Base-by-base conservation (phyloP, 2,888 invertebrate species). In the Cephus pygmeus region DNA sequence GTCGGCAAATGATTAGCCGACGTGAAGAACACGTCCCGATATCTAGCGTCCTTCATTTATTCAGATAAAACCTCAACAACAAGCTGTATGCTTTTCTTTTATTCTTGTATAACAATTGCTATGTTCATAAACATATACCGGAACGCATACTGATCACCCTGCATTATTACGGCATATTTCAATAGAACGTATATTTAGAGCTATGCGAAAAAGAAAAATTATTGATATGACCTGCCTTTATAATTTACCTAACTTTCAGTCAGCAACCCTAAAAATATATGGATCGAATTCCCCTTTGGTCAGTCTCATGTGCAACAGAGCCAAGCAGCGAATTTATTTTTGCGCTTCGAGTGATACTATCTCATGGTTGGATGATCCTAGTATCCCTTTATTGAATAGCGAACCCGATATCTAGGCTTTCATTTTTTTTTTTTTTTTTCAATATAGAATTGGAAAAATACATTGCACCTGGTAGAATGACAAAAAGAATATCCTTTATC, bases 271-370 rank as follows among this genome's bases (percentile, higher is more conserved):
- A 56, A 56, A 56, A 23, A 56, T 56, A 56, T 56, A 23, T 56
- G 40, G 40, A 23, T 56, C 56, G 9, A 56, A 56, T 56, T 56
- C 56, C 23, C 23, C 56, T 56, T 56, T 23, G 23, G 23, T 56
- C 56, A 56, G 23, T 56, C 56, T 56, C 56, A 56, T 56, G 77
- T 77, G 36, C 56, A 40, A 40, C 71, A 71, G 23, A 71, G 71
- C 31, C 31, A 23, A 71, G 31, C 31, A 78, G 82, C 81, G 83
- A 84, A 80, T 81, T 80, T 85, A 85, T 80, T 82, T 81, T 85
- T 81, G 83, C 83, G 82, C 85, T 84, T 84, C 82, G 83, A 81
- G 80, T 81, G 81, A 82, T 82, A 84, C 83, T 73, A 80, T 79
- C 82, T 85, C 79, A 81, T 82, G 82, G 83, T 80, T 83, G 83